phyloP scores from a whole-genome alignment of 2,797 vertebrate genomes.

The Perodicticus potto region DNA sequence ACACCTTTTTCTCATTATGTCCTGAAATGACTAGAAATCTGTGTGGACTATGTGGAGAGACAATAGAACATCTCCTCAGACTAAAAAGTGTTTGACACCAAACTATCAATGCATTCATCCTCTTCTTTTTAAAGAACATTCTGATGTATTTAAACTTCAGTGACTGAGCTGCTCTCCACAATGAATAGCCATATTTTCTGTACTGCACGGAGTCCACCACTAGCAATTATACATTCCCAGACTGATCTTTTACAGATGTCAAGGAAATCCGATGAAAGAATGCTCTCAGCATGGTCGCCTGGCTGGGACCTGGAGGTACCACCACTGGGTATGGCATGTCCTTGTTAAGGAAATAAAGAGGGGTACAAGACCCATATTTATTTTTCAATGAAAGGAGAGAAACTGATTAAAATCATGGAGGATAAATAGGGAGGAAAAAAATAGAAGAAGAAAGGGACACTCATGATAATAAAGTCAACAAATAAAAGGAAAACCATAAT shows the following conservation, averaged over 20 bases:
- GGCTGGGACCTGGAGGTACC: background rate
- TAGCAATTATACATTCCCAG: constrained; percentile 62
- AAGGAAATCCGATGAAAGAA: constrained; percentile 39
- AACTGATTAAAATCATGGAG: background rate
- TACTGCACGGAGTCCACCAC: background rate
- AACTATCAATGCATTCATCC: background rate
- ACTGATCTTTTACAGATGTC: constrained; percentile 76
- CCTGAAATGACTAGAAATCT: background rate
- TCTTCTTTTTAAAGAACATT: constrained; percentile 36
- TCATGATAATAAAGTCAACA: background rate
- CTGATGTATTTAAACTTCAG: constrained; percentile 12
- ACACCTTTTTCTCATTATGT: background rate
- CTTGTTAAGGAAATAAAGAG: background rate
- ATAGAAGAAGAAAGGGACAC: background rate
- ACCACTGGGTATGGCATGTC: background rate
- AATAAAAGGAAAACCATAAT: background rate
- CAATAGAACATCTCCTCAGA: background rate
- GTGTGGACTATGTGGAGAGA: background rate
- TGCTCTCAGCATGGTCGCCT: background rate
- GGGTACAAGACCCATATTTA: background rate
- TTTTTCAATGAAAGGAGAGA: background rate
- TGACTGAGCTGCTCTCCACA: background rate
- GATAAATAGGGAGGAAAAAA: background rate
- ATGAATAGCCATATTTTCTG: constrained; percentile 54
- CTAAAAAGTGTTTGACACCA: background rate